phyloP scores from a whole-genome alignment of 2,888 invertebrate species.

The Tineola bisselliella region DNA sequence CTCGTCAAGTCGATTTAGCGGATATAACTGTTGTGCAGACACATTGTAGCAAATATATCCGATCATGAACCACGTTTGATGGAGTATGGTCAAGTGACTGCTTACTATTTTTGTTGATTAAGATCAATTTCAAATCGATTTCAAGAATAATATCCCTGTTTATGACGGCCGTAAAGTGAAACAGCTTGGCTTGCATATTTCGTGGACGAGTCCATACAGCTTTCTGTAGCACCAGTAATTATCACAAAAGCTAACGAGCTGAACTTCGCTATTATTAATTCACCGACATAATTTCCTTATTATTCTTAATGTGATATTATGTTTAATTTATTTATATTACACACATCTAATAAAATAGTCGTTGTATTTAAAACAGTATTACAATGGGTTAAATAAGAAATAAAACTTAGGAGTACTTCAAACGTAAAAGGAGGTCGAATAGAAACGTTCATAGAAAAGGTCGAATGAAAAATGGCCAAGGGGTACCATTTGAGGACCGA shows the following conservation, averaged over 20 bases:
- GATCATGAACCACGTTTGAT: too few species aligned
- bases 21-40: too few species aligned
- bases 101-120: too few species aligned
- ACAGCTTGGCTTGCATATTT: conserved; percentile 6
- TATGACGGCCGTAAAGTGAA: neutral
- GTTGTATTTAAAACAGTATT: too few species aligned
- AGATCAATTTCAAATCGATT: neutral
- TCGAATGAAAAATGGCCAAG: neutral
- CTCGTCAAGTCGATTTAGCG: too few species aligned
- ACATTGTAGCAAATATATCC: neutral
- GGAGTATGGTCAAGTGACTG: too few species aligned
- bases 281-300: neutral
- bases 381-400: too few species aligned
- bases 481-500: neutral
- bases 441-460: neutral
- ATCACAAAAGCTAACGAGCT: neutral
- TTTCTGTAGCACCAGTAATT: neutral
- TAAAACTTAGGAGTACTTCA: too few species aligned
- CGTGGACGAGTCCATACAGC: neutral
- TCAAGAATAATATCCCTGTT: neutral
- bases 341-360: too few species aligned
- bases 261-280: neutral
- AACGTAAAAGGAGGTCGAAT: neutral
- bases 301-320: neutral
- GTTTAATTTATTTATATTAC: too few species aligned